phyloP scores from a whole-genome alignment of 2,113 vertebrate species.

The Misgurnus mizolepis region DNA sequence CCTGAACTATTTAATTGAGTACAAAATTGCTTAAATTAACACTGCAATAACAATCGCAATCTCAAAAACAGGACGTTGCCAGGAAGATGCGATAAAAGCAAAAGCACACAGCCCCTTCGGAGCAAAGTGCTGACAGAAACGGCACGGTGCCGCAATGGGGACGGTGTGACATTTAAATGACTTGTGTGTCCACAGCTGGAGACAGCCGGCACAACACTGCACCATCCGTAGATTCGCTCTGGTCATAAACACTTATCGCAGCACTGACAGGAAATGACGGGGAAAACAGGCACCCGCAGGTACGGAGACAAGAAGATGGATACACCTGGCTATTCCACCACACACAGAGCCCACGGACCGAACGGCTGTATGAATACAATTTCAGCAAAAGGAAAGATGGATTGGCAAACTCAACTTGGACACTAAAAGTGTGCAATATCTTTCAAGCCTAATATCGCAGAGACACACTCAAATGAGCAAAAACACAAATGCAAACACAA shows the following conservation, averaged over 20 bases:
- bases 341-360: neutral
- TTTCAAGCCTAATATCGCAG: slow-evolving; percentile 12
- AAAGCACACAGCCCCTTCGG: neutral
- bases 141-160: neutral
- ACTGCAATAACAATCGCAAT: neutral
- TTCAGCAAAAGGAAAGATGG: neutral
- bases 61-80: neutral
- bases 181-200: slow-evolving; percentile 40
- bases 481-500: neutral
- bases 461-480: neutral
- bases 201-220: slow-evolving; percentile 25
- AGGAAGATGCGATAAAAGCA: neutral
- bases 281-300: slow-evolving; percentile 12
- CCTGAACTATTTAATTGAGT: neutral
- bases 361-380: neutral
- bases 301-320: neutral
- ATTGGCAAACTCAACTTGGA: neutral
- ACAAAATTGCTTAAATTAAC: neutral
- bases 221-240: neutral
- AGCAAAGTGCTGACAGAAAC: neutral
- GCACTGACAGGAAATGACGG: slow-evolving; percentile 7
- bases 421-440: slow-evolving; percentile 21
- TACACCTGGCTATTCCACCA: neutral
- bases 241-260: slow-evolving; percentile 14
- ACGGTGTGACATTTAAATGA: slow-evolving; percentile 49